A percentile compares a stretch with the other conserved stretches of the same genome.
These are phyloP conservation scores for Eurosta solidaginis DNA, from an alignment of 1,140 invertebrate genomes.

Conservation along the genomic window DNA sequence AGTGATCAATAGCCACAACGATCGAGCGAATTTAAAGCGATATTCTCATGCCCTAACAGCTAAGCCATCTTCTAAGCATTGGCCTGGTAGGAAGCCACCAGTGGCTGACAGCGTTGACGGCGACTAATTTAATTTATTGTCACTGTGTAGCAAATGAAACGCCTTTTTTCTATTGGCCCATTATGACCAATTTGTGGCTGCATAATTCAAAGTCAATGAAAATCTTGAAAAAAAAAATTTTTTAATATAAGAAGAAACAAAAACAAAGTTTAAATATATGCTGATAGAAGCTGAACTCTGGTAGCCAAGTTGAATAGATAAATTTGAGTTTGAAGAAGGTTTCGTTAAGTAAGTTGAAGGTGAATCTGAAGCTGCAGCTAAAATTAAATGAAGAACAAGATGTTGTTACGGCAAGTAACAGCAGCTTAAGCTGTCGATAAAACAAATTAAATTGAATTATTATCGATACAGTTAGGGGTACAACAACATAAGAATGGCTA, in stretches of 20 bases:
- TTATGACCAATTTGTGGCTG: slow-evolving; percentile 23
- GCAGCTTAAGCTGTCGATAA: slow-evolving; percentile 25
- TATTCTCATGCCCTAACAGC: background rate
- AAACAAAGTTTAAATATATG: background rate
- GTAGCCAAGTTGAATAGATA: background rate
- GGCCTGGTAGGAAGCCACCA: background rate
- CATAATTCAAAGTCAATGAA: slow-evolving; percentile 18
- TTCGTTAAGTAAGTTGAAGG: background rate
- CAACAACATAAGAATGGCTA: background rate
- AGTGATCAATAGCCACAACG: background rate
- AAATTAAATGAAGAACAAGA: background rate
- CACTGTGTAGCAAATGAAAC: slow-evolving; percentile 32
- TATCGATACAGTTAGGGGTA: background rate
- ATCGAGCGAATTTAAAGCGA: background rate
- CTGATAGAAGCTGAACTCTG: background rate
- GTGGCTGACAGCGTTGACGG: slow-evolving; percentile 12
- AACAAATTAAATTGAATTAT: slow-evolving; percentile 26
- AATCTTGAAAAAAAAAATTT: background rate
- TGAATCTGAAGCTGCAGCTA: background rate
- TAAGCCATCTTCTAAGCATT: background rate
- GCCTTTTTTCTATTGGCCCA: slow-evolving; percentile 23
- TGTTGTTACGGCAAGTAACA: slow-evolving; percentile 2
- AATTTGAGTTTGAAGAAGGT: background rate
- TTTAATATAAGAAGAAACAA: background rate
- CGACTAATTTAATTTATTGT: slow-evolving; percentile 34